Base-by-base conservation (phyloP, 2,888 invertebrate genomes). In the Campoplex capitator region DNA sequence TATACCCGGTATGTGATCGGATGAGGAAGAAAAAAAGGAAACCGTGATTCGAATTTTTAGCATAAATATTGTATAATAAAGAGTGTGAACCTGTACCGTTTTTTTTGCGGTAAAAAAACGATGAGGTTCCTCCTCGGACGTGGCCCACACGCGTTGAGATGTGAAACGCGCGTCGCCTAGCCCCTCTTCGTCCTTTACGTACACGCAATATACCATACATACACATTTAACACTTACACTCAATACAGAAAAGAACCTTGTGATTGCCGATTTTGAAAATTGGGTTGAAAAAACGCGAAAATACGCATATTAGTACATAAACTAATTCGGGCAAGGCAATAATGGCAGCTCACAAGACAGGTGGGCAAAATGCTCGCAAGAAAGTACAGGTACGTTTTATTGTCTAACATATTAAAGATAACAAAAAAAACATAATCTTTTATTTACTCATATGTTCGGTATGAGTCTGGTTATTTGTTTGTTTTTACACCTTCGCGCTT, bases 331-430 rank as follows among this genome's bases (percentile, higher is more conserved):
- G 79, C 54, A 73, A 56, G 78, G 81, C 78, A 77, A 84, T 89
- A 92, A 95, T 95, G 95, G 94, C 95, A 92, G 92, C 95, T 86
- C 95, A 95, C 89, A 95, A 95, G 91, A 93, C 95, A 88, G 94
- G 95, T 90, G 95, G 95, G 84, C 95, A 95, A 91, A 95, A 94
- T 88, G 95, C 94, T 88, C 94, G 95, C 75, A 95, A 95, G 91
- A 95, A 95, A 94, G 95, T 95, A 42, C 95, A 95, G 94, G 95
- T 95, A 94, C 75, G 80, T 86, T 70, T 71, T 42, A 42, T 18
- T 18, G 35, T 35, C 38, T 16, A 11, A 56, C 38, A n/a, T 1
- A 42, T 38, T 38, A 23, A 9, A 16, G 38, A 78, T 38, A 16
- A 32, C 38, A 54, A 3, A 51, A 23, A 42, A 51, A n/a, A 51